These are phyloP conservation scores for Habrosyne pyritoides DNA, from an alignment of 2,888 invertebrate species.

Conservation along the genomic window DNA sequence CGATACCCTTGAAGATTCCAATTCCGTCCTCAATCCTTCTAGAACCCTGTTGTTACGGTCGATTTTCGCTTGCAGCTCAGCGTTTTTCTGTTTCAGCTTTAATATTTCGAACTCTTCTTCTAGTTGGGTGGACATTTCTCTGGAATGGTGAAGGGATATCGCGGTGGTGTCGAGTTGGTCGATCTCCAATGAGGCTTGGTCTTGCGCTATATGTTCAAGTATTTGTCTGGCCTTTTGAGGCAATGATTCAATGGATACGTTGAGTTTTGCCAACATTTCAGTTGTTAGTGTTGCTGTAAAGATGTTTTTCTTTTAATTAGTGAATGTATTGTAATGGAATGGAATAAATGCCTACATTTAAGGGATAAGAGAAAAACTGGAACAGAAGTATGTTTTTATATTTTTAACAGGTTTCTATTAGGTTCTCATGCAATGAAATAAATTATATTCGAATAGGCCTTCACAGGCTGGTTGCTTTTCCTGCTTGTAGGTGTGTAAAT, in stretches of 20 bases:
- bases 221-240: slow-evolving; percentile 65
- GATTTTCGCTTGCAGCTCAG: slow-evolving; percentile 60
- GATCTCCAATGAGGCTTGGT: slow-evolving; percentile 43
- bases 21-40: slow-evolving; percentile 54
- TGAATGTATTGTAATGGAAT: too few species aligned
- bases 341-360: too few species aligned
- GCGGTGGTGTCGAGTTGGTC: slow-evolving; percentile 57
- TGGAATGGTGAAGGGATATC: slow-evolving; percentile 54
- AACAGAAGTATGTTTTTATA: too few species aligned
- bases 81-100: slow-evolving; percentile 64
- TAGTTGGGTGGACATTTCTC: slow-evolving; percentile 47
- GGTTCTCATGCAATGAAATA: too few species aligned
- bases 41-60: slow-evolving; percentile 64
- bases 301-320: not conserved
- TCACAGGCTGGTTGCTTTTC: too few species aligned
- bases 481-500: too few species aligned
- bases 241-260: slow-evolving; percentile 56
- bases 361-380: too few species aligned
- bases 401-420: too few species aligned
- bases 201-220: slow-evolving; percentile 45
- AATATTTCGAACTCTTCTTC: slow-evolving; percentile 67
- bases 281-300: slow-evolving; percentile 51
- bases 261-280: slow-evolving; percentile 59
- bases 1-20: slow-evolving; percentile 53
- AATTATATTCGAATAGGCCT: too few species aligned